Percentiles rank a stretch among this genome's conserved stretches.
Conservation (phyloP, 1,140 invertebrate species). For the Pachyrhynchus sulphureomaculatus region DNA sequence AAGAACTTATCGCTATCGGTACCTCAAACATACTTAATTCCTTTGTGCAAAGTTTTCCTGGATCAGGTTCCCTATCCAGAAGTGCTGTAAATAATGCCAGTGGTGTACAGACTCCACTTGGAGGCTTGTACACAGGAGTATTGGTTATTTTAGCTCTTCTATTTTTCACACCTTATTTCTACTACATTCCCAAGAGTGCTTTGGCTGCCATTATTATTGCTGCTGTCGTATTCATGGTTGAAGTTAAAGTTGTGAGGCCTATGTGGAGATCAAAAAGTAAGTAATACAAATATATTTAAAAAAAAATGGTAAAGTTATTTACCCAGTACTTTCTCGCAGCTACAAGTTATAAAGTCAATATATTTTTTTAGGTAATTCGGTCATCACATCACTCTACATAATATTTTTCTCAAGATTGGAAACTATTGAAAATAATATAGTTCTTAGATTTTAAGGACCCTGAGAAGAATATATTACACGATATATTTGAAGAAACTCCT, state of each 20-base stretch:
- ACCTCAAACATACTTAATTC: constrained; percentile 82
- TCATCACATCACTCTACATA: neutral
- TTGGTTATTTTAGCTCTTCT: constrained; percentile 75
- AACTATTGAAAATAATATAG: no score
- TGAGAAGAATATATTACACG: no score
- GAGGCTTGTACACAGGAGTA: constrained; percentile 81
- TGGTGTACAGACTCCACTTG: constrained; percentile 84
- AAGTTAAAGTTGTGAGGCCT: constrained; percentile 72
- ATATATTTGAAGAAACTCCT: no score
- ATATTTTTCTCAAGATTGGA: no score
- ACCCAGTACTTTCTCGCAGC: neutral
- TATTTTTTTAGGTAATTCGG: neutral
- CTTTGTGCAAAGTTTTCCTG: constrained; percentile 83
- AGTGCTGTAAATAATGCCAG: constrained; percentile 89
- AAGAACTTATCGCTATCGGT: constrained; percentile 82
- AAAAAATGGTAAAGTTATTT: no score
- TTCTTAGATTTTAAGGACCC: no score
- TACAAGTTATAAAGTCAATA: neutral
- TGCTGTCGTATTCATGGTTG: constrained; percentile 81
- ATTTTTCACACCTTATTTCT: constrained; percentile 82
- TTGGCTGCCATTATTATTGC: constrained; percentile 82
- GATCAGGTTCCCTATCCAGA: constrained; percentile 82
- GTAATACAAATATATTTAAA: constrained; percentile 35
- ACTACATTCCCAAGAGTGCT: constrained; percentile 76
- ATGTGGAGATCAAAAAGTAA: constrained; percentile 79